A percentile compares a stretch with the other conserved stretches of the same genome.
Conservation (phyloP, 2,113 vertebrate genomes). For the Petroica traversi region DNA sequence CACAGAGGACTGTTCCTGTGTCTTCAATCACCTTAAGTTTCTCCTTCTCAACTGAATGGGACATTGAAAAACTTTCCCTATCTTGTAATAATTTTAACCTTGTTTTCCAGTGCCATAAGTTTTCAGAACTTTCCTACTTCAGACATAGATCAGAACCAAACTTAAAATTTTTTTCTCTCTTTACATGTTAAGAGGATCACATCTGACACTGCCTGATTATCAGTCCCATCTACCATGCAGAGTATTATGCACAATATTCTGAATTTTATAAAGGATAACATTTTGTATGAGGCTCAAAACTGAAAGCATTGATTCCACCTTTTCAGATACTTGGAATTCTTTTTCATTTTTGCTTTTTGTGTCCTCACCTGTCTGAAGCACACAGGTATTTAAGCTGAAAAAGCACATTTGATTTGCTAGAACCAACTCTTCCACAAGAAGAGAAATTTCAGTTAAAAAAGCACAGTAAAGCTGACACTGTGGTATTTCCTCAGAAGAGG, state of each 20-base stretch:
- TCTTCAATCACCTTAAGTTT: neutral
- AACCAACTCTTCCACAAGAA: neutral
- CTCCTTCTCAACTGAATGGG: rapidly evolving
- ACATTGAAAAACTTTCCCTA: neutral
- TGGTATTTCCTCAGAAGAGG: neutral
- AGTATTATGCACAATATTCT: neutral
- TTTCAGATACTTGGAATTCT: neutral
- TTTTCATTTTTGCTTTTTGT: neutral
- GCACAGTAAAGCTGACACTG: neutral
- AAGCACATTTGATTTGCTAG: neutral
- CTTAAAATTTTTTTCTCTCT: neutral
- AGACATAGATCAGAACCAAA: neutral
- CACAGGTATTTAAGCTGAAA: neutral
- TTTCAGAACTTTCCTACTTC: neutral
- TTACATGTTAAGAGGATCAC: neutral
- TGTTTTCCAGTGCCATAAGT: neutral
- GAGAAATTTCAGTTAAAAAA: neutral
- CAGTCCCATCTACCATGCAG: neutral
- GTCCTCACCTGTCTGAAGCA: neutral
- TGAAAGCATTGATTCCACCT: neutral
- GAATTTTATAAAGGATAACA: neutral
- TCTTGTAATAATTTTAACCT: neutral
- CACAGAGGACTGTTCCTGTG: neutral
- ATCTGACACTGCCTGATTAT: neutral
- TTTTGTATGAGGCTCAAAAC: neutral